These are phyloP conservation scores for Morpho achilles DNA, from an alignment of 2,888 invertebrate species.

Conservation along the genomic window DNA sequence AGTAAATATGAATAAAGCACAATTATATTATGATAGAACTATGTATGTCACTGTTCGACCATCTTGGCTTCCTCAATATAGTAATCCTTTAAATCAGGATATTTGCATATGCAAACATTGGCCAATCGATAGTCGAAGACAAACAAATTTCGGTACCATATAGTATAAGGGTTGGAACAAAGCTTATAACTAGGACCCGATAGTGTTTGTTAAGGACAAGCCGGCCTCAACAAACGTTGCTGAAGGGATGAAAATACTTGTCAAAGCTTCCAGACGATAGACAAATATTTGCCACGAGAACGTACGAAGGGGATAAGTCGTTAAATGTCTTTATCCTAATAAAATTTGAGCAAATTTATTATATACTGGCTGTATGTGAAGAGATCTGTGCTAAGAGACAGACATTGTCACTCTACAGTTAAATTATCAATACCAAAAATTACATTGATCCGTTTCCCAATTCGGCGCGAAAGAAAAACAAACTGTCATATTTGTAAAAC, in stretches of 20 bases:
- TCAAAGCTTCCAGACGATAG: slow-evolving; percentile 1
- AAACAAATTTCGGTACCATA: background rate
- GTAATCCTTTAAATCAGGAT: background rate
- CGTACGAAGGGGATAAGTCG: slow-evolving; percentile 11
- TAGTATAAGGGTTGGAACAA: background rate
- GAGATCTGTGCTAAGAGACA: too few relatives aligned
- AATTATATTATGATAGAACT: too few relatives aligned
- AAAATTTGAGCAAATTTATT: too few relatives aligned
- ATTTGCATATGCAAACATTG: slow-evolving; percentile 1
- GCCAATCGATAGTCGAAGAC: background rate
- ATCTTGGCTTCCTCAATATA: too few relatives aligned
- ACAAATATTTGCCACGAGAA: slow-evolving; percentile 12
- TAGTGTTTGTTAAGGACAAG: slow-evolving; percentile 5
- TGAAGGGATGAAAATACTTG: slow-evolving; percentile 7
- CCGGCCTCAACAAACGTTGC: slow-evolving; percentile 7
- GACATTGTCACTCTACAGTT: too few relatives aligned
- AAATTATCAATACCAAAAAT: too few relatives aligned
- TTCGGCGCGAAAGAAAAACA: too few relatives aligned
- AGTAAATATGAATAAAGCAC: too few relatives aligned
- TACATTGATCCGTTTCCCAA: too few relatives aligned
- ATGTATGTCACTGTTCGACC: too few relatives aligned
- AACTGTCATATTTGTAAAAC: too few relatives aligned
- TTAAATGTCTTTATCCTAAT: background rate
- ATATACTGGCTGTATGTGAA: too few relatives aligned
- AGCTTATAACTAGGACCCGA: slow-evolving; percentile 2